These are phyloP conservation scores for Tuta absoluta DNA, from an alignment of 2,888 invertebrate genomes.

Conservation along the genomic window DNA sequence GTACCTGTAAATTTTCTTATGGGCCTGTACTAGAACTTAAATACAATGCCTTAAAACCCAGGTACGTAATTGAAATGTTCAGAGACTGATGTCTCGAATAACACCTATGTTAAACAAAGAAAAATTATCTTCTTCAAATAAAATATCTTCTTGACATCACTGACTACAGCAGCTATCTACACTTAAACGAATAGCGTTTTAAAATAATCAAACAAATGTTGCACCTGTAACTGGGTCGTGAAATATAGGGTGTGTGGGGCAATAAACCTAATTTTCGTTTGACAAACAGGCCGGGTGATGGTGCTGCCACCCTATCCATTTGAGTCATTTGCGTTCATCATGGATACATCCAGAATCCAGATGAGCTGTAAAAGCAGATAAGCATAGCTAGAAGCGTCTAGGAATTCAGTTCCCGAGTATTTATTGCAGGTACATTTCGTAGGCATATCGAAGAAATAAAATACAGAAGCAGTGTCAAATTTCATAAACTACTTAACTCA, in stretches of 20 bases:
- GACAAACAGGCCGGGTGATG: constrained; percentile 15
- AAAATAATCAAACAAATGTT: constrained; percentile 21
- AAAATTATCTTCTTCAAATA: not conserved
- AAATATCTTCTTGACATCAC: too few species aligned
- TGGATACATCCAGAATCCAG: constrained; percentile 16
- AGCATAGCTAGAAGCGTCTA: not conserved
- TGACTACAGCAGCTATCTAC: too few species aligned
- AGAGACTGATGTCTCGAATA: not conserved
- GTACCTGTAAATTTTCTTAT: too few species aligned
- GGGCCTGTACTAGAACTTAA: too few species aligned
- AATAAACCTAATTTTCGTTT: constrained; percentile 24
- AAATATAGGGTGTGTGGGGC: constrained; percentile 9
- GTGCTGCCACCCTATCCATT: constrained; percentile 3
- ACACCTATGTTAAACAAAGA: not conserved
- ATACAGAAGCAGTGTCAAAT: too few species aligned
- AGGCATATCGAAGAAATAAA: too few species aligned
- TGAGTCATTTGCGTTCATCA: constrained; percentile 20
- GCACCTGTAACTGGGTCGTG: constrained; percentile 15
- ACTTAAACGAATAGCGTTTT: constrained; percentile 13
- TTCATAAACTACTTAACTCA: too few species aligned
- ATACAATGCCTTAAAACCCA: too few species aligned
- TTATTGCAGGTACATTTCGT: too few species aligned
- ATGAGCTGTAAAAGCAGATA: not conserved
- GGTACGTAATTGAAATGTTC: too few species aligned
- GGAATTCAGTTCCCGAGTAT: too few species aligned